Conservation (phyloP, 2,797 vertebrate genomes). For the Erethizon dorsatum region DNA sequence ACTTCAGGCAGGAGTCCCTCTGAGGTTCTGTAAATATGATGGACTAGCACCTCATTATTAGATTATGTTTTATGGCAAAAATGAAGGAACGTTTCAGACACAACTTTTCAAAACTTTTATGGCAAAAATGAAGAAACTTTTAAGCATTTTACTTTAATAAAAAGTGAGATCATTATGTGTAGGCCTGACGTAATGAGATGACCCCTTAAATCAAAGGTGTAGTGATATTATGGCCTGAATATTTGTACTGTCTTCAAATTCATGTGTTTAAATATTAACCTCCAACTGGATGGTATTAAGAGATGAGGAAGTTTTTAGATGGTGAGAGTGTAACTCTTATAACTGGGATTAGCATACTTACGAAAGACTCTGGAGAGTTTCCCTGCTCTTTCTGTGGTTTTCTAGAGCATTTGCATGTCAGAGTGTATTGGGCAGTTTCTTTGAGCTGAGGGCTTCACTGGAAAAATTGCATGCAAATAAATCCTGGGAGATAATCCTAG, state of each 20-base stretch:
- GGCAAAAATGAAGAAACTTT: background rate
- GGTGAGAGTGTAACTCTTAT: background rate
- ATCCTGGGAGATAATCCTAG: background rate
- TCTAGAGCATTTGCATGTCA: background rate
- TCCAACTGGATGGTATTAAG: background rate
- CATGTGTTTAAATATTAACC: background rate
- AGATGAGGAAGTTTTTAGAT: background rate
- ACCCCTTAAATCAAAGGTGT: background rate
- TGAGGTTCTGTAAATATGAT: background rate
- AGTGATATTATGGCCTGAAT: background rate
- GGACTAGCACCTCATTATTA: background rate
- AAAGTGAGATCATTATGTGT: background rate
- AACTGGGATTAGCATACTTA: background rate
- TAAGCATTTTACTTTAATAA: background rate
- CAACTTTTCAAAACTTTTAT: background rate
- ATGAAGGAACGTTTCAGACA: background rate
- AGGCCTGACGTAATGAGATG: background rate
- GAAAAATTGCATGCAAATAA: background rate
- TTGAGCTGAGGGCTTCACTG: background rate
- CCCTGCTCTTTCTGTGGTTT: background rate
- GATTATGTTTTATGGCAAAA: background rate
- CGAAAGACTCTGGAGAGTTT: background rate
- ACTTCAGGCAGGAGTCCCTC: background rate
- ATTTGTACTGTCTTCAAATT: background rate
- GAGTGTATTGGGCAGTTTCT: background rate